These are phyloP conservation scores for Polia nebulosa DNA, from an alignment of 2,888 invertebrate genomes.

Conservation along the genomic window DNA sequence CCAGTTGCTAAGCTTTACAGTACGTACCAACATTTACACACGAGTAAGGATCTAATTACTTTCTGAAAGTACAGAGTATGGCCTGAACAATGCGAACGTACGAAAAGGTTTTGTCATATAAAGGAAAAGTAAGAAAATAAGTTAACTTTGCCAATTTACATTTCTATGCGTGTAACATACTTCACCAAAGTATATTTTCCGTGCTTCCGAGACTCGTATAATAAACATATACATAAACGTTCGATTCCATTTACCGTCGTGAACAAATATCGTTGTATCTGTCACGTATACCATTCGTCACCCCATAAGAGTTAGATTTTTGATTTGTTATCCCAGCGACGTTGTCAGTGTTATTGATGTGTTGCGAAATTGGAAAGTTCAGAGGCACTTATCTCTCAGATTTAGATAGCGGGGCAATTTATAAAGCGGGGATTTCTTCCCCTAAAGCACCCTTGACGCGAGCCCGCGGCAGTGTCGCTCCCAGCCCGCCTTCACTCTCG, in stretches of 20 bases:
- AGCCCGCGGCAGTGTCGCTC: conserved; percentile 71
- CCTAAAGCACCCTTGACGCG: conserved; percentile 84
- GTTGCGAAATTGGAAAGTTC: conserved; percentile 91
- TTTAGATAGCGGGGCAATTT: conserved; percentile 90
- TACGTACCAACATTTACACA: no score
- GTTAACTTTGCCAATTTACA: conserved; percentile 21
- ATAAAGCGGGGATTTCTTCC: conserved; percentile 87
- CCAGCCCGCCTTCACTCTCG: conserved; percentile 67
- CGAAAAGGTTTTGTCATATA: neutral
- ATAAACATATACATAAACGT: conserved; percentile 46
- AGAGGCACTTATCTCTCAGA: conserved; percentile 89
- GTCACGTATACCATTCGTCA: conserved; percentile 72
- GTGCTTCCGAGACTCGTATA: conserved; percentile 23
- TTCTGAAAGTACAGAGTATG: no score
- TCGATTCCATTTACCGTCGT: conserved; percentile 54
- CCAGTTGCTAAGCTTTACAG: no score
- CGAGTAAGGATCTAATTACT: no score
- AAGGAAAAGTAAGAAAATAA: neutral
- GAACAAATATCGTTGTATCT: conserved; percentile 63
- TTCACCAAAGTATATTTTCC: conserved; percentile 19
- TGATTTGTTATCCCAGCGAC: conserved; percentile 87
- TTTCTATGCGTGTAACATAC: conserved; percentile 18
- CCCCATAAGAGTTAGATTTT: conserved; percentile 82
- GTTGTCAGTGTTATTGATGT: conserved; percentile 90
- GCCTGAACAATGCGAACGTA: neutral